These are phyloP conservation scores for Agrilus mali DNA, from an alignment of 2,888 invertebrate species.

Conservation along the genomic window DNA sequence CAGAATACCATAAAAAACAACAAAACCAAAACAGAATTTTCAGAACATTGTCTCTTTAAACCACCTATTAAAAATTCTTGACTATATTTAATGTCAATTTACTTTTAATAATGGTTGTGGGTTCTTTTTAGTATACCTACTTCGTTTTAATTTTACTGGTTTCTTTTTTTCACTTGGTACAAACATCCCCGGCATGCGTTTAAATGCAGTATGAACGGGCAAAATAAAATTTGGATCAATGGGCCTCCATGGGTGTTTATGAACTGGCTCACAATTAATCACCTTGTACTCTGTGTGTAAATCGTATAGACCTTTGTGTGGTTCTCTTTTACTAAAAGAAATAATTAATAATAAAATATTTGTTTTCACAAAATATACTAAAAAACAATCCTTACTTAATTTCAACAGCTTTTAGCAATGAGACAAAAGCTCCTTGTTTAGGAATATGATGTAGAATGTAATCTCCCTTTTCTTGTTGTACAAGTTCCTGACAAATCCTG, in stretches of 20 bases:
- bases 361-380: too few relatives aligned
- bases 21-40: too few relatives aligned
- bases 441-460: conserved; percentile 24
- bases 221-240: conserved; percentile 17
- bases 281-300: conserved; percentile 13
- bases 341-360: too few relatives aligned
- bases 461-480: conserved; percentile 18
- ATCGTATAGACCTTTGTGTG: conserved; percentile 7
- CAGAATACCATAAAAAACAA: too few relatives aligned
- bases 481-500: conserved; percentile 19
- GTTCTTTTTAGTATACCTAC: too few relatives aligned
- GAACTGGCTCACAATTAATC: conserved; percentile 13
- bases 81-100: too few relatives aligned
- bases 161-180: conserved; percentile 3
- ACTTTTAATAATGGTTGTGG: too few relatives aligned
- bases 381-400: background rate
- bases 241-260: conserved; percentile 17
- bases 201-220: conserved; percentile 10
- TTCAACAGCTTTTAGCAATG: conserved; percentile 15
- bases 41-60: too few relatives aligned
- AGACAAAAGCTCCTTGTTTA: conserved; percentile 23
- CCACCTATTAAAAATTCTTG: too few relatives aligned
- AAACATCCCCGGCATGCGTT: conserved; percentile 18
- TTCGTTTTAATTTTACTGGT: too few relatives aligned
- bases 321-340: conserved; percentile 3